Percentiles rank a stretch among this genome's conserved stretches.
phyloP scores from a whole-genome alignment of 2,888 invertebrate species.

The Andrena dorsata region DNA sequence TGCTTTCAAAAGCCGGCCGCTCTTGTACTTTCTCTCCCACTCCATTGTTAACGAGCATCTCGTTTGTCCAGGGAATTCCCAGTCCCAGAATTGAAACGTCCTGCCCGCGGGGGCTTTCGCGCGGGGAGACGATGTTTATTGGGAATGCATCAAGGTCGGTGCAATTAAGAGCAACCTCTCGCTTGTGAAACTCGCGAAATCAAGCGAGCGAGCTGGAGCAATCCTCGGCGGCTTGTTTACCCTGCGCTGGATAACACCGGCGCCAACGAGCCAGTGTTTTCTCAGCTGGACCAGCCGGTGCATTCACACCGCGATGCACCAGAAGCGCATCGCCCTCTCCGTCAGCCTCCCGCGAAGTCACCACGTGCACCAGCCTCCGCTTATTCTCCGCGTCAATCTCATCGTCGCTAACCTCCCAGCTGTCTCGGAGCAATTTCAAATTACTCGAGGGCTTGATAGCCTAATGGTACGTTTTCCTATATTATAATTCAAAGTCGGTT shows the following conservation, averaged over 20 bases:
- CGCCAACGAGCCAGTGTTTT: slow-evolving; percentile 66
- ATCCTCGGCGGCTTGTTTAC: slow-evolving; percentile 36
- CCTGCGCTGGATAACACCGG: slow-evolving; percentile 41
- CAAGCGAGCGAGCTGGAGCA: slow-evolving; percentile 17
- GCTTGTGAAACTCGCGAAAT: background rate
- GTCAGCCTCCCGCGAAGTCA: slow-evolving; percentile 50
- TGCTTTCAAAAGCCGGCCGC: slow-evolving; percentile 7
- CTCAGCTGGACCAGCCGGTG: slow-evolving; percentile 71
- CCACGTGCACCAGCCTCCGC: slow-evolving; percentile 43
- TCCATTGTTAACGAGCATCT: slow-evolving; percentile 22
- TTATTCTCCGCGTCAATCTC: slow-evolving; percentile 25
- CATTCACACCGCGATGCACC: slow-evolving; percentile 66
- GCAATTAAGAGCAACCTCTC: background rate
- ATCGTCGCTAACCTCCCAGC: slow-evolving; percentile 1
- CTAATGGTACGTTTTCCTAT: no score
- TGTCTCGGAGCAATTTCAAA: background rate
- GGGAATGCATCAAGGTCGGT: slow-evolving; percentile 29
- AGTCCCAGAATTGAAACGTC: slow-evolving; percentile 5
- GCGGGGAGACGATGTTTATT: slow-evolving; percentile 1
- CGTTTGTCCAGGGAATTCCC: slow-evolving; percentile 28
- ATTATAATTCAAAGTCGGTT: no score
- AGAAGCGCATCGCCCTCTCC: slow-evolving; percentile 60
- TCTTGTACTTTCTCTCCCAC: slow-evolving; percentile 20
- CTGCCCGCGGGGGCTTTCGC: background rate
- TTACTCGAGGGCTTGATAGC: no score